A percentile compares a stretch with the other conserved stretches of the same genome.
phyloP scores from a whole-genome alignment of 2,797 vertebrate genomes.

The Urosaurus nigricauda region DNA sequence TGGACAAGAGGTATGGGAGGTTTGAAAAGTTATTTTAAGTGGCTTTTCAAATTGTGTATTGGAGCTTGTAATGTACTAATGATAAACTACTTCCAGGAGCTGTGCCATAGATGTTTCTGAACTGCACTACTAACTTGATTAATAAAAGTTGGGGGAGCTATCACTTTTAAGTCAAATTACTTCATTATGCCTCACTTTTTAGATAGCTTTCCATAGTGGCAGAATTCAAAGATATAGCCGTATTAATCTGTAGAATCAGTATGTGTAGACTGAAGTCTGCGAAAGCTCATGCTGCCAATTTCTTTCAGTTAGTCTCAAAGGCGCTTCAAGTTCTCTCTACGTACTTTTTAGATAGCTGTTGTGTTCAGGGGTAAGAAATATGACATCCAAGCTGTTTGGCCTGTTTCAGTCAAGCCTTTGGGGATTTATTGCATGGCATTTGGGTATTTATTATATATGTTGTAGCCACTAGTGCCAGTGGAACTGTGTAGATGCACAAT shows the following conservation, averaged over 20 bases:
- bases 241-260: too few relatives aligned
- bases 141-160: neutral
- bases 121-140: neutral
- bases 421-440: neutral
- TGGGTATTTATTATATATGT: neutral
- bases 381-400: neutral
- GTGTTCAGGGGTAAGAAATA: neutral
- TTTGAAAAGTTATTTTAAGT: neutral
- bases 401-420: neutral
- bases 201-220: too few relatives aligned
- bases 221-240: too few relatives aligned
- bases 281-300: too few relatives aligned
- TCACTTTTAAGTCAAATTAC: neutral
- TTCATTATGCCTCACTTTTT: neutral
- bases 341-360: too few relatives aligned
- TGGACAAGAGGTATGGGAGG: constrained; percentile 92
- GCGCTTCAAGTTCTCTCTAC: too few relatives aligned
- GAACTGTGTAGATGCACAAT: neutral
- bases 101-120: neutral
- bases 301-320: too few relatives aligned
- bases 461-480: neutral
- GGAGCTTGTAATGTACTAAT: neutral
- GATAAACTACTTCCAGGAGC: neutral
- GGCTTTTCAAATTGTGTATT: neutral
- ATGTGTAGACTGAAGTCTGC: too few relatives aligned